Percentiles rank a stretch among this genome's conserved stretches.
Evolutionary conservation across 1,140 invertebrate species (phyloP).

Genomic region (Trachelipus rathkii): DNA sequence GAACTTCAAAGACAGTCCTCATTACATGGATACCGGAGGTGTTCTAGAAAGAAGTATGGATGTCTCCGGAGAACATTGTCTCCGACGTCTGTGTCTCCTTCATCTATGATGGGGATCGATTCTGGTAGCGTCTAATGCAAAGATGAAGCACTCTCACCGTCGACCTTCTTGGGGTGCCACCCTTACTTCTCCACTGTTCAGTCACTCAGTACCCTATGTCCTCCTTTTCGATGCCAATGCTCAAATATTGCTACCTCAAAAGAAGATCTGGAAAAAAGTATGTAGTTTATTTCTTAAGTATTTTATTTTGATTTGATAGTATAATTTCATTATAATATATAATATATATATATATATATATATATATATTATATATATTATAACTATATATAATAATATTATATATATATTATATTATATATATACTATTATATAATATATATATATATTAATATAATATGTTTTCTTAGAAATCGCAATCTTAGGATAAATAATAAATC

Average conservation of each 20-base stretch:
- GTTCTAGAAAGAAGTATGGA: background rate
- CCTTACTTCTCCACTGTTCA: conserved; percentile 25
- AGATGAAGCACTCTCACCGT: conserved; percentile 10
- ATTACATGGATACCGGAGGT: background rate
- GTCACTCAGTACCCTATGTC: conserved; percentile 21
- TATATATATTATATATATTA: no score
- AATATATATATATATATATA: no score
- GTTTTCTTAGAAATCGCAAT: no score
- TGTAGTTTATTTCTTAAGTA: background rate
- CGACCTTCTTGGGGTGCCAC: conserved; percentile 14
- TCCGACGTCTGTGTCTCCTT: background rate
- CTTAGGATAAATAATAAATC: no score
- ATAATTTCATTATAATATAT: no score
- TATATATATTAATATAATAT: no score
- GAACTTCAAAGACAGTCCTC: background rate
- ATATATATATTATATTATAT: no score
- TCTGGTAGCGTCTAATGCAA: background rate
- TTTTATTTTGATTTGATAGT: no score
- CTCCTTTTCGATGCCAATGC: conserved; percentile 24
- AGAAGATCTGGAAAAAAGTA: background rate
- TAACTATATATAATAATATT: no score
- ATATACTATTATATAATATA: no score
- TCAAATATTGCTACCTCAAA: background rate
- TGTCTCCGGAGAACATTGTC: background rate
- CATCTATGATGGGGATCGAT: background rate